These are phyloP conservation scores for Coelogynopora nodosa DNA, from an alignment of 2,888 invertebrate genomes.

Conservation along the genomic window DNA sequence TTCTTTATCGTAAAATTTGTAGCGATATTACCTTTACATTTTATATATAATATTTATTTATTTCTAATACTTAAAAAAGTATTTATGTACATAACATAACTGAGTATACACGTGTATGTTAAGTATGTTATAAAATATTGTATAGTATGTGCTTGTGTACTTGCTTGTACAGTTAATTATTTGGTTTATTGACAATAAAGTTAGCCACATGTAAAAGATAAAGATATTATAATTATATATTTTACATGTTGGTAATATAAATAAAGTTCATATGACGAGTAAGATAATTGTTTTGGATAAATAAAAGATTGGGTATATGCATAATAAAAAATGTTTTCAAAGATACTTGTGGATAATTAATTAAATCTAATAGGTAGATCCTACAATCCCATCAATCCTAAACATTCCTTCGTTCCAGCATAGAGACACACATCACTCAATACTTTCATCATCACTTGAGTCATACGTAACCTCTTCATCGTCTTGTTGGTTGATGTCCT, in stretches of 20 bases:
- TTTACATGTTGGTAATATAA: slow-evolving; percentile 31
- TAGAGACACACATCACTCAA: slow-evolving; percentile 31
- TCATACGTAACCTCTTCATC: slow-evolving; percentile 35
- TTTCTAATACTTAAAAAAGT: slow-evolving; percentile 24
- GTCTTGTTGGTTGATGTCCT: slow-evolving; percentile 25
- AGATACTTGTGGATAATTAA: slow-evolving; percentile 29
- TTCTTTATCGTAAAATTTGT: slow-evolving; percentile 31
- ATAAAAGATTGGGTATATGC: slow-evolving; percentile 31
- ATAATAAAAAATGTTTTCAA: slow-evolving; percentile 28
- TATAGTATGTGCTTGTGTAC: slow-evolving; percentile 23
- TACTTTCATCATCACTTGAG: slow-evolving; percentile 9
- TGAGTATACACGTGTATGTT: slow-evolving; percentile 7
- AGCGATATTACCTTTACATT: slow-evolving; percentile 31
- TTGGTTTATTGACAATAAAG: slow-evolving; percentile 29
- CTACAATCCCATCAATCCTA: slow-evolving; percentile 31
- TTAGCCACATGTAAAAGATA: slow-evolving; percentile 24
- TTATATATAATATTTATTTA: slow-evolving; percentile 28
- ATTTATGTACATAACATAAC: slow-evolving; percentile 27
- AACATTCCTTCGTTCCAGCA: slow-evolving; percentile 31
- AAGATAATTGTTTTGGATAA: slow-evolving; percentile 28
- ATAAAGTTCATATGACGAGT: slow-evolving; percentile 23
- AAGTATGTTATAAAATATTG: slow-evolving; percentile 17
- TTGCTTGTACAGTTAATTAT: slow-evolving; percentile 31
- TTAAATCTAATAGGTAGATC: slow-evolving; percentile 28
- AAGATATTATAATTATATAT: slow-evolving; percentile 31